Base-by-base conservation (phyloP, 2,888 invertebrate genomes). In the Mesorhabditis belari region DNA sequence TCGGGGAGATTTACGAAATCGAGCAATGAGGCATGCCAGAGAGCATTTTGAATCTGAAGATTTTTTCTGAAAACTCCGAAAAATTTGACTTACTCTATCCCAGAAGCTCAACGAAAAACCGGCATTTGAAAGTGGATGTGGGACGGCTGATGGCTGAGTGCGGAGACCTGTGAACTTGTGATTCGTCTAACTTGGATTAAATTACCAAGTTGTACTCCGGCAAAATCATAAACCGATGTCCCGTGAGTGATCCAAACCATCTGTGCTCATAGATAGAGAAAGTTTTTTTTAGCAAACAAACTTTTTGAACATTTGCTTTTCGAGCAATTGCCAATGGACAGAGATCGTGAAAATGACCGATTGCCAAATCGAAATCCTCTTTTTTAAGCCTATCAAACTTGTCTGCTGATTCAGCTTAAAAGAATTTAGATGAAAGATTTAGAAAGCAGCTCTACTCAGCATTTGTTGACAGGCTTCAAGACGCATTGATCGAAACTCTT, bases 1-100 rank as follows among this genome's bases (percentile, higher is more conserved):
- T 77, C 73, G 0, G 79, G 79, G 6, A 79, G 67, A 61, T 79
- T 79, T 6, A 79, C 79, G 54, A 79, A 79, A 61, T 79, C 77
- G 17, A 79, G 66, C 6, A 71, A 68, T 23, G 74, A 71, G 19
- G 77, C 27, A 61, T 79, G 79, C 79, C 79, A 79, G 3, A 76
- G 58, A 4, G 75, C 58, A 59, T 79, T 79, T 52, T 65, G 61
- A 4, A 74, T 25, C 64, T 64, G 63, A 44, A 61, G 57, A n/a
- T n/a, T 53, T 12, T n/a, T 51, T 27, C 27, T 28, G 21, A 51
- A 17, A n/a, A 1, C 51, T 51, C 25, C 50, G 21, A 5, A 2
- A 57, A 17, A 35, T 56, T 56, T 28, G 17, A n/a, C 12, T 35
- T 35, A 35, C 44, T 35, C 44, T 9, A 35, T 35, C 44, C 44